Evolutionary conservation across 2,888 invertebrate genomes (phyloP), one percentile per base, ranked within the genome.

Genomic region (Biston stratarius): DNA sequence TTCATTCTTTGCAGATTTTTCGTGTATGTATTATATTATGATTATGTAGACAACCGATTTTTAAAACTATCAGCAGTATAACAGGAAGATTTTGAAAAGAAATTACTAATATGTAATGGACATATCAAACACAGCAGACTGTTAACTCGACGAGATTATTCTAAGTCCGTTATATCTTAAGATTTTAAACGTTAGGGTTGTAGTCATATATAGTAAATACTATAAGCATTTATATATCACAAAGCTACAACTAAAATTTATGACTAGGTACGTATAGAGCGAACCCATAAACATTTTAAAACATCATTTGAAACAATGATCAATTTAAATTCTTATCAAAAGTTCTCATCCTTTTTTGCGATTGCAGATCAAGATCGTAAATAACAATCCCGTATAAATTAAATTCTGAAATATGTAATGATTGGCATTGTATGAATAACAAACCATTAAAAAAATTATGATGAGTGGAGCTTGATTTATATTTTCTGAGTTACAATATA

Each of bases 281-380:
- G 9, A n/a, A 36, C 14, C 14, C 51, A 38, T 64, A 52, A 57
- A 57, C 48, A 14, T 15, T 44, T 24, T 40, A n/a, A n/a, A n/a
- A 40, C 58, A 44, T 48, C 49, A 47, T 47, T 45, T 44, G 44
- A 61, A 62, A 63, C 49, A 62, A 61, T 67, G 63, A 38, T 24
- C 45, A 63, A 67, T 67, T 63, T 63, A 52, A 7, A 61, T 47
- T 58, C 57, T 15, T 53, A 45, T 36, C 53, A 14, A 59, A 34
- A 53, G 38, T 63, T 49, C 49, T 10, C 59, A 63, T 59, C 47
- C 33, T 60, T 60, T 48, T 60, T 48, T 59, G 58, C 53, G 34
- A 47, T 59, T 36, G n/a, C 52, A 49, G 40, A 61, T 45, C 53
- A 38, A 53, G 45, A 52, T 38, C 40, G 14, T 40, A 58, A n/a